Base-by-base conservation (phyloP, 2,888 invertebrate genomes). In the Polymixis lichenea region DNA sequence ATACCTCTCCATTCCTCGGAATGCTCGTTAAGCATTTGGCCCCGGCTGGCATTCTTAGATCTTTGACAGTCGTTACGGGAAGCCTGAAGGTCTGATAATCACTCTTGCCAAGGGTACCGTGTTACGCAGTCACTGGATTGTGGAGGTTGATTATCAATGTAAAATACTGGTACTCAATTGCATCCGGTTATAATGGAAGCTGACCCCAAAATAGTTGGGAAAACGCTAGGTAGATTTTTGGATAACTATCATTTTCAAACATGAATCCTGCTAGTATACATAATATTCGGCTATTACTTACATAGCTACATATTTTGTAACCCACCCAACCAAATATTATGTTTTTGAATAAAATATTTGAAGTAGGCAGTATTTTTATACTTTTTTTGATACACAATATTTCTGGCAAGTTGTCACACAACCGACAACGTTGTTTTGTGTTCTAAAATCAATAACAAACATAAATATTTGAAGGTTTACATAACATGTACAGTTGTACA, bases 261-360 rank as follows among this genome's bases (percentile, higher is more conserved):
- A 32, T 64, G 43, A 25, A 19, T 17, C n/a, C 15, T n/a, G 17
- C n/a, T 38, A 62, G 38, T 62, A 43, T 62, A n/a, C 11, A 19
- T 13, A 46, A 0, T 64, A 46, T 64, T 64, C 25, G 25, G 25
- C 25, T 13, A 19, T 67, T 38, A 51, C 25, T 6, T 64, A 25
- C 11, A 46, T 11, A 46, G 43, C 11, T 46, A 46, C 43, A 6
- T 46, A 19, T 25, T 65, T 49, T 46, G 8, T 22, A 53, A 65
- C 46, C n/a, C 17, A 65, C 46, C 17, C 13, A 46, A 53, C 25
- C 38, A 53, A 28, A 53, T 5, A 28, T 43, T 55, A 55, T n/a
- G n/a, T 55, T 51, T 43, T n/a, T 25, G 0, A 51, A 74, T n/a
- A 53, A 74, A 51, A 61, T 17, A 53, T 75, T 72, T 72, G 32